phyloP scores from a whole-genome alignment of 2,888 invertebrate species.

The Portevinia maculata region DNA sequence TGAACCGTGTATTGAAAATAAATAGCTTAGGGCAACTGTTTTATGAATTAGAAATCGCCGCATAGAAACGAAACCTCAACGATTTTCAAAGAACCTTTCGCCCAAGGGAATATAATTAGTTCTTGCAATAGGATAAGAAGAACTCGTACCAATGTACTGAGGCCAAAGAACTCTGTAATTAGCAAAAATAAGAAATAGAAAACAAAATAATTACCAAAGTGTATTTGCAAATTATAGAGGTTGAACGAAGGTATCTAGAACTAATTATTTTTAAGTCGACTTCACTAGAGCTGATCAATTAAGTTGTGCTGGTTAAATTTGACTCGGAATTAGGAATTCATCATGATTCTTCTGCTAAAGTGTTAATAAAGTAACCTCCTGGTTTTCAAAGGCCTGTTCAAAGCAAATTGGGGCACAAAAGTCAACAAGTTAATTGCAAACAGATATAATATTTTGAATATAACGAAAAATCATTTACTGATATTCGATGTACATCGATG shows the following conservation, averaged over 20 bases:
- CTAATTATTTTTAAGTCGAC: conserved; percentile 13
- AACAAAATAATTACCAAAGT: conserved; percentile 18
- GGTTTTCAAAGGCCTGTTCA: conserved; percentile 3
- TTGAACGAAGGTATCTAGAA: conserved; percentile 6
- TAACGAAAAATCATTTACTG: no score
- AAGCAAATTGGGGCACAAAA: background rate
- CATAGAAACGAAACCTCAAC: conserved; percentile 15
- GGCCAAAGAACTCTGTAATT: conserved; percentile 29
- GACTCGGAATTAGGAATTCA: background rate
- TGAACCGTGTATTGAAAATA: no score
- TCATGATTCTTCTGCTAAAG: background rate
- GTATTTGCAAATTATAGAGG: conserved; percentile 18
- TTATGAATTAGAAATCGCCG: conserved; percentile 13
- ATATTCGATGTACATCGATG: no score
- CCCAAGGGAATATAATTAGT: conserved; percentile 28
- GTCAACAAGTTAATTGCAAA: background rate
- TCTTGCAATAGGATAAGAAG: conserved; percentile 3
- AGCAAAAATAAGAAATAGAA: conserved; percentile 1
- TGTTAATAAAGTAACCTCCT: conserved; percentile 5
- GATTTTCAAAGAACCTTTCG: background rate
- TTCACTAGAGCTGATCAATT: background rate
- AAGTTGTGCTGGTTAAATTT: conserved; percentile 3
- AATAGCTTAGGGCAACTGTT: conserved; percentile 9
- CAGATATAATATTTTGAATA: background rate
- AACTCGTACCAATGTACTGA: conserved; percentile 22